These are phyloP conservation scores for Scaptomyza flava DNA, from an alignment of 2,888 invertebrate species.

Conservation along the genomic window DNA sequence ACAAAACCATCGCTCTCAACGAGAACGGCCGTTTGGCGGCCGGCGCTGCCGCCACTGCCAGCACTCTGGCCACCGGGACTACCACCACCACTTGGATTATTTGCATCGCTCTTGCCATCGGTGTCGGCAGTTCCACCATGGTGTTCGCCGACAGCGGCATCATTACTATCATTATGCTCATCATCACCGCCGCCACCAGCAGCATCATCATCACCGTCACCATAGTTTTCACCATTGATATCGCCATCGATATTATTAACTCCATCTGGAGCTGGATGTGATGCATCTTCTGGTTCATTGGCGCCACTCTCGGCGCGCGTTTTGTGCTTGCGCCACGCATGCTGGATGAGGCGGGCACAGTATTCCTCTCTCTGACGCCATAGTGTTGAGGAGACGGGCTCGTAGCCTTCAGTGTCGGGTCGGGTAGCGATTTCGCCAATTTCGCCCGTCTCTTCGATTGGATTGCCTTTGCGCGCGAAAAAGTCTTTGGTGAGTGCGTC, in stretches of 20 bases:
- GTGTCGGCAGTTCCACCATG: constrained; percentile 8
- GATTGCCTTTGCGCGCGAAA: constrained; percentile 97
- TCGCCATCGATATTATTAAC: constrained; percentile 73
- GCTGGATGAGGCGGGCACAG: constrained; percentile 97
- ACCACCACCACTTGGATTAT: constrained; percentile 70
- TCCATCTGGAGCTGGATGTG: constrained; percentile 79
- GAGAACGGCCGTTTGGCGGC: constrained; percentile 92
- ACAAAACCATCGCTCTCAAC: constrained; percentile 93
- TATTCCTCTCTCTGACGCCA: constrained; percentile 98
- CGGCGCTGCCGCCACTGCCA: constrained; percentile 75
- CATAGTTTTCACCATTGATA: constrained; percentile 53
- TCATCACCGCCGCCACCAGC: constrained; percentile 44
- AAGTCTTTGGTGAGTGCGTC: constrained; percentile 99
- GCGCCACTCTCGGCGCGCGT: constrained; percentile 87
- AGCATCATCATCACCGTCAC: constrained; percentile 11
- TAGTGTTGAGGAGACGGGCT: constrained; percentile 96
- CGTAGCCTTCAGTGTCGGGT: constrained; percentile 95
- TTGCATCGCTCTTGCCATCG: constrained; percentile 51
- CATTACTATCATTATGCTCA: background rate
- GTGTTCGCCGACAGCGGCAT: constrained; percentile 4
- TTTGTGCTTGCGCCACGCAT: constrained; percentile 96
- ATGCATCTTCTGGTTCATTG: constrained; percentile 85
- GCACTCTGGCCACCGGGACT: constrained; percentile 86
- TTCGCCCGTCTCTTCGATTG: constrained; percentile 96
- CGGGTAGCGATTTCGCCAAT: constrained; percentile 92